Evolutionary conservation across 2,113 vertebrate genomes (phyloP), one percentile per base, ranked within the genome.

Genomic region (Neotoma lepida): DNA sequence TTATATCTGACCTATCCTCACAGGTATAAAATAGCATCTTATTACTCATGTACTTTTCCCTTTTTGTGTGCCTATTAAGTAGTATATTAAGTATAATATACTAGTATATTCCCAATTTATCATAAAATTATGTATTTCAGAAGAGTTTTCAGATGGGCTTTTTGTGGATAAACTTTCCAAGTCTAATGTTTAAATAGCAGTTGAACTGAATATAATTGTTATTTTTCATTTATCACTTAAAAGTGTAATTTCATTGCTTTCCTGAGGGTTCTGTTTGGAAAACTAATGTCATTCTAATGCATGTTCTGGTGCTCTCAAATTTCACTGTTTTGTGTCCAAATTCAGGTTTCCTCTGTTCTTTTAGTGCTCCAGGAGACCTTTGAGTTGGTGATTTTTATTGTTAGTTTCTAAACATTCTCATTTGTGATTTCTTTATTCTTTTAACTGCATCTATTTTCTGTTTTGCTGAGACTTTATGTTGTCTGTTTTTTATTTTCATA

Each of bases 161-260:
- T 91, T 84, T 95, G 24, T 96, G 41, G 44, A 70, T 81, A 51
- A 86, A 22, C 58, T 94, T 88, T 82, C 56, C 41, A 70, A 88
- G 51, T 51, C 44, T 95, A 28, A 54, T 8, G 44, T 90, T 94
- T 93, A 92, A 90, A 24, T 66, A 73, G n/a, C 61, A 73, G 39
- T 85, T 77, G 88, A 76, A 33, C 61, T 95, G n/a, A 63, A 39
- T 91, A 35, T 73, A 54, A 86, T 84, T 94, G n/a, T 77, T 95
- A 56, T 9, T 80, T 56, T 80, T 80, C 35, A 39, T 56, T 82
- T 41, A 39, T 41, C n/a, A 58, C 22, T 81, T 58, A 41, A 58
- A 58, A 58, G n/a, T 41, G 13, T 41, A 24, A 41, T 41, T 41
- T 28, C 54, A 41, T 28, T 28, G 12, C 87, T 92, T 93, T 92